phyloP scores from a whole-genome alignment of 2,113 vertebrate species.

The Petrocephalus microphthalmus region DNA sequence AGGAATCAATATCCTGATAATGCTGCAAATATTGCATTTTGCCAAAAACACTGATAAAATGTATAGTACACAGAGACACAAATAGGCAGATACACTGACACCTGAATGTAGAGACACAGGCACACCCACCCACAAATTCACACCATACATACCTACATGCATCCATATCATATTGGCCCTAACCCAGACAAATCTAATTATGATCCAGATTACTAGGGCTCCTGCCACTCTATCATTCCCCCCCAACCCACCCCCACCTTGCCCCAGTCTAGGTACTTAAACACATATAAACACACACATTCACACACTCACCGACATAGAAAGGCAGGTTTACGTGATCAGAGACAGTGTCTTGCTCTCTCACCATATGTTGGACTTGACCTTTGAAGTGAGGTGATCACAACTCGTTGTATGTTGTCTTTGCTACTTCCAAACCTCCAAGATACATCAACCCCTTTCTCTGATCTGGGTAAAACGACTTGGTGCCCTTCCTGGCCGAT shows the following conservation, averaged over 20 bases:
- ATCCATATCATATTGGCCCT: neutral
- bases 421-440: constrained; percentile 23
- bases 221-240: neutral
- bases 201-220: neutral
- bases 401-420: neutral
- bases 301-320: neutral
- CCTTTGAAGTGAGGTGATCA: too few species aligned
- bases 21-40: neutral
- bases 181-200: neutral
- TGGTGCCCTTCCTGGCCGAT: constrained; percentile 34
- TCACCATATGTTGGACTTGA: neutral
- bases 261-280: neutral
- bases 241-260: neutral
- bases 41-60: neutral
- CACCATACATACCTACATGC: neutral
- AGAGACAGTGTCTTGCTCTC: neutral
- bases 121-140: neutral
- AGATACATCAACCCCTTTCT: accelerated
- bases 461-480: neutral
- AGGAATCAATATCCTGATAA: neutral
- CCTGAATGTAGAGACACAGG: neutral
- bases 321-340: neutral
- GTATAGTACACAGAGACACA: neutral
- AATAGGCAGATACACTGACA: neutral
- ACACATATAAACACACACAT: neutral